Evolutionary conservation across 1,140 invertebrate species (phyloP), one percentile per base, ranked within the genome.

Genomic region (Gonatopus flavifemur): DNA sequence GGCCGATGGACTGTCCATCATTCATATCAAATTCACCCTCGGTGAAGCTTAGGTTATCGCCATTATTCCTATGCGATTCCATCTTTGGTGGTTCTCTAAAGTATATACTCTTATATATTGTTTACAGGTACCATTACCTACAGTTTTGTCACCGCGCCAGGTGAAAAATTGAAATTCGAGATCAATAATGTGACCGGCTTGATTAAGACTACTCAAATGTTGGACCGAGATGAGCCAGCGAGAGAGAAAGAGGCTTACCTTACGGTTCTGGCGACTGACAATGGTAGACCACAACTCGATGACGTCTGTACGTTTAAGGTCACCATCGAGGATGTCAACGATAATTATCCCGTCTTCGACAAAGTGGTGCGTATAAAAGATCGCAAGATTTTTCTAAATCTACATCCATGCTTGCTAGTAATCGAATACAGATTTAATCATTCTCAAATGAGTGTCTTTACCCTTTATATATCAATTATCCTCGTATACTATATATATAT

Each of bases 271-370:
- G 92, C 90, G 0, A 90, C 87, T 44, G 92, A 94, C 73, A 91
- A 93, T 77, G 92, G 93, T 4, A 81, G 83, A 57, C 91, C 91
- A 0, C 83, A 86, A 21, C 76, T 94, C 22, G 90, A 92, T 59
- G 90, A 92, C 62, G 86, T 91, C 21, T 95, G 93, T 69, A 91
- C 89, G 3, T 88, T 94, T 61, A 92, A 90, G 81, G 87, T 95
- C 21, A 86, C 86, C 38, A 89, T 94, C 53, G 83, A 84, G 66
- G 93, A 95, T 76, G 86, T 91, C 58, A 95, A 95, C 76, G 93
- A 95, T 69, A 94, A 94, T 64, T 72, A 80, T 3, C 91, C 92
- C 1, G 84, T 89, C 38, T 93, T 94, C 75, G 91, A 94, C 66
- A 90, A 90, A 88, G 85, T 81, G 51, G 84, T 84, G 67, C 52